phyloP scores from a whole-genome alignment of 2,888 invertebrate genomes.

The Tuberolachnus salignus region DNA sequence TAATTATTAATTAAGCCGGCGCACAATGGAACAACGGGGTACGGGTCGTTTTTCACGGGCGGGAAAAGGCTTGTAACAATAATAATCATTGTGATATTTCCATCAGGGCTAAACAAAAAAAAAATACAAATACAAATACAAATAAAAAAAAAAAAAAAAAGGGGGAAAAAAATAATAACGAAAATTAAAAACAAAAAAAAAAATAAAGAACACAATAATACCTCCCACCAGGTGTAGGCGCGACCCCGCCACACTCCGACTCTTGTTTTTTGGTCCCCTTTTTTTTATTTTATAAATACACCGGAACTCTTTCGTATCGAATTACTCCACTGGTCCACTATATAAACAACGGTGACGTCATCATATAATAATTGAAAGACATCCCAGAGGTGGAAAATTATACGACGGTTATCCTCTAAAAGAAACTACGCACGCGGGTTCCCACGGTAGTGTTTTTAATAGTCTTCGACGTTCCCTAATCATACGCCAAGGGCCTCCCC shows the following conservation, averaged over 20 bases:
- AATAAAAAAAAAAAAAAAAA: neutral
- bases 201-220: slow-evolving; percentile 34
- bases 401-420: neutral
- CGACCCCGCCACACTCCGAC: neutral
- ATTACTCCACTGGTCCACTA: no score
- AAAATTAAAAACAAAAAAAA: slow-evolving; percentile 8
- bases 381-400: slow-evolving; percentile 1
- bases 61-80: slow-evolving; percentile 49
- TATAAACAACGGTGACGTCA: slow-evolving; percentile 43
- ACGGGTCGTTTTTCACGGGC: slow-evolving; percentile 43
- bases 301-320: slow-evolving; percentile 44
- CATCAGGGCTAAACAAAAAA: slow-evolving; percentile 8
- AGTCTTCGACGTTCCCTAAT: neutral
- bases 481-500: neutral
- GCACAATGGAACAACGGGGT: slow-evolving; percentile 39
- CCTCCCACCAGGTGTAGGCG: slow-evolving; percentile 23
- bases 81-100: slow-evolving; percentile 34
- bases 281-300: slow-evolving; percentile 2
- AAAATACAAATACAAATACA: no score
- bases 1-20: slow-evolving; percentile 54
- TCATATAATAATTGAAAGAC: slow-evolving; percentile 37
- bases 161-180: slow-evolving; percentile 3
- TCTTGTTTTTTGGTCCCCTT: neutral
- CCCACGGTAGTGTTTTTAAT: slow-evolving; percentile 39
- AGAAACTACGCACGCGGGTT: neutral